Percentiles rank a stretch among this genome's conserved stretches.
Evolutionary conservation across 1,140 invertebrate species (phyloP).

Genomic region (Lasaia peninsularis): DNA sequence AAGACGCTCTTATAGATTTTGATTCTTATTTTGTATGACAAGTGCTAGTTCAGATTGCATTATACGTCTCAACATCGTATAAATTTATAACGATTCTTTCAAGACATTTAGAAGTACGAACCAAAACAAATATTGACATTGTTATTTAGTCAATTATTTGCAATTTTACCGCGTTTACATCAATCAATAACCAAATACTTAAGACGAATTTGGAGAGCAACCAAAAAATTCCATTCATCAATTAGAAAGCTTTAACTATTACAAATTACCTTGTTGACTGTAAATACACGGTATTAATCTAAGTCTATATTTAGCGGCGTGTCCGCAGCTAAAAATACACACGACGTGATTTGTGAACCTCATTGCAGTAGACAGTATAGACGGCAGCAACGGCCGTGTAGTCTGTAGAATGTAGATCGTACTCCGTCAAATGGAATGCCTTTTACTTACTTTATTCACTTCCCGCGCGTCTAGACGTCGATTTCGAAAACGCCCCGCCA

Average conservation of each 20-base stretch:
- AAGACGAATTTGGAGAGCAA: no score
- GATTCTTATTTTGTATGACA: no score
- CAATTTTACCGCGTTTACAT: no score
- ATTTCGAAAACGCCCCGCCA: constrained; percentile 29
- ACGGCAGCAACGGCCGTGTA: constrained; percentile 22
- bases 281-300: constrained; percentile 28
- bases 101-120: no score
- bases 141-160: no score
- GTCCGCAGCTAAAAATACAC: constrained; percentile 27
- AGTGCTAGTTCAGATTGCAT: no score
- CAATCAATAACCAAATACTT: no score
- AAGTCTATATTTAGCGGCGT: constrained; percentile 26
- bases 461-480: constrained; percentile 67
- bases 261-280: constrained; percentile 21
- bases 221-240: no score
- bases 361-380: constrained; percentile 4
- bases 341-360: background rate
- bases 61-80: no score
- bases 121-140: no score
- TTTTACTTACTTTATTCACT: constrained; percentile 63
- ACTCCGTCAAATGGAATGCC: constrained; percentile 49
- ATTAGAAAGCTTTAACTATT: constrained; percentile 14
- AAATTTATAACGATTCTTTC: no score
- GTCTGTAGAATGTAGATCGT: constrained; percentile 47
- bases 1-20: no score